Evolutionary conservation across 1,140 invertebrate genomes (phyloP).

Genomic region (Rhopalosiphum padi): DNA sequence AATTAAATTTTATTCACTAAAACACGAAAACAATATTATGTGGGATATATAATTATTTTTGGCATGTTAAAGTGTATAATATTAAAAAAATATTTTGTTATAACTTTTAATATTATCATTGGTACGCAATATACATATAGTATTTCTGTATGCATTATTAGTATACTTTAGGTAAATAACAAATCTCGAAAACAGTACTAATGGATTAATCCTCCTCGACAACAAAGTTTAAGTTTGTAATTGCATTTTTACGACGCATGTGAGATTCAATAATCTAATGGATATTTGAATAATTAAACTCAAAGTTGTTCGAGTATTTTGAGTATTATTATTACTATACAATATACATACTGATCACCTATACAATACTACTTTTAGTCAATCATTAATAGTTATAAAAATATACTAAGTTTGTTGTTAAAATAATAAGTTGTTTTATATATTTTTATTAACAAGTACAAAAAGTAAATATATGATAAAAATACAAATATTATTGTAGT

Average conservation of each 20-base stretch:
- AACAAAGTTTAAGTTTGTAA: neutral
- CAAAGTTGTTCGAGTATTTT: neutral
- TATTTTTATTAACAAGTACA: neutral
- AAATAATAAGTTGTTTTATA: neutral
- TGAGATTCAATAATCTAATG: neutral
- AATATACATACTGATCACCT: neutral
- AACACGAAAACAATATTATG: neutral
- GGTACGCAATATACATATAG: neutral
- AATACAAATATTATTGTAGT: neutral
- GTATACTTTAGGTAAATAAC: neutral
- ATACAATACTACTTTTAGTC: neutral
- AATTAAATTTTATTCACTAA: neutral
- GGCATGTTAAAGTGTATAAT: too few species aligned
- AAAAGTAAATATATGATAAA: neutral
- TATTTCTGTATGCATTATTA: neutral
- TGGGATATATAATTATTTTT: too few species aligned
- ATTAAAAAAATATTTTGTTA: too few species aligned
- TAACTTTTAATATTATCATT: neutral
- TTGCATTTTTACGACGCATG: neutral
- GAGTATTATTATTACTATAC: neutral
- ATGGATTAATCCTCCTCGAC: neutral
- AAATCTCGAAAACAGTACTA: constrained; percentile 5
- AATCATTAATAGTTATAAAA: neutral
- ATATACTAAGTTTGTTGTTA: neutral
- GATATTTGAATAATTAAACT: constrained; percentile 1